These are phyloP conservation scores for Leptodactylus fuscus DNA, from an alignment of 2,113 vertebrate species.

Conservation along the genomic window DNA sequence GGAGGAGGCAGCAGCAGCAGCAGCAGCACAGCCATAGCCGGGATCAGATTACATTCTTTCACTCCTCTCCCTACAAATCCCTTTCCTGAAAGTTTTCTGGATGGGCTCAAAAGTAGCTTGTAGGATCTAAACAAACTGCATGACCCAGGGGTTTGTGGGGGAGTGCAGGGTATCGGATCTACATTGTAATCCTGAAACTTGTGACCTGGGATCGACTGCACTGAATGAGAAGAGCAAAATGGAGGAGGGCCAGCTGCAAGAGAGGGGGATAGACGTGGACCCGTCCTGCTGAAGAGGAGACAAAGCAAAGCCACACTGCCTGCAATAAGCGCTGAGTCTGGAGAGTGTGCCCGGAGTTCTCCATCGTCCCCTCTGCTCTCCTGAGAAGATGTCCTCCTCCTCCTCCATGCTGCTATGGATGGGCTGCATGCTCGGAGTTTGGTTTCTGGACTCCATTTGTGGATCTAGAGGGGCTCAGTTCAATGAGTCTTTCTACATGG, in stretches of 20 bases:
- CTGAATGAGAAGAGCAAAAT: conserved; percentile 35
- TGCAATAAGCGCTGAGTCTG: not conserved
- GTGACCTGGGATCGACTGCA: not conserved
- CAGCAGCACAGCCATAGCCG: not conserved
- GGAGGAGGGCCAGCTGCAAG: conserved; percentile 52
- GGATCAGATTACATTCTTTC: conserved; percentile 58
- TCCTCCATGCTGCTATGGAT: conserved; percentile 65
- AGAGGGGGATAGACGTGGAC: conserved; percentile 63
- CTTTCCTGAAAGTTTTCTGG: conserved; percentile 43
- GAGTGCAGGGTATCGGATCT: not conserved
- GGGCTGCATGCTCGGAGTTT: conserved; percentile 68
- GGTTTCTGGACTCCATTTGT: conserved; percentile 58
- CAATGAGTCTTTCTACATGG: conserved; percentile 76
- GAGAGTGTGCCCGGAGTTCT: not conserved
- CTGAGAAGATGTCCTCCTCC: conserved; percentile 77
- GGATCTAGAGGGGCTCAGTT: conserved; percentile 63
- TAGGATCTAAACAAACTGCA: not conserved
- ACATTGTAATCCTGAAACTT: not conserved
- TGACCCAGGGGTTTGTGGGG: not conserved
- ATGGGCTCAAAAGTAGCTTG: not conserved
- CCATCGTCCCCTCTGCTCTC: not conserved
- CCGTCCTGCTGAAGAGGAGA: conserved; percentile 28
- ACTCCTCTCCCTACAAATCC: conserved; percentile 40
- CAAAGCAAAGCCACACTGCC: not conserved
- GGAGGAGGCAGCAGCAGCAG: not conserved